Evolutionary conservation across 2,113 vertebrate genomes (phyloP), one percentile per base, ranked within the genome.

Genomic region (Clinocottus analis): DNA sequence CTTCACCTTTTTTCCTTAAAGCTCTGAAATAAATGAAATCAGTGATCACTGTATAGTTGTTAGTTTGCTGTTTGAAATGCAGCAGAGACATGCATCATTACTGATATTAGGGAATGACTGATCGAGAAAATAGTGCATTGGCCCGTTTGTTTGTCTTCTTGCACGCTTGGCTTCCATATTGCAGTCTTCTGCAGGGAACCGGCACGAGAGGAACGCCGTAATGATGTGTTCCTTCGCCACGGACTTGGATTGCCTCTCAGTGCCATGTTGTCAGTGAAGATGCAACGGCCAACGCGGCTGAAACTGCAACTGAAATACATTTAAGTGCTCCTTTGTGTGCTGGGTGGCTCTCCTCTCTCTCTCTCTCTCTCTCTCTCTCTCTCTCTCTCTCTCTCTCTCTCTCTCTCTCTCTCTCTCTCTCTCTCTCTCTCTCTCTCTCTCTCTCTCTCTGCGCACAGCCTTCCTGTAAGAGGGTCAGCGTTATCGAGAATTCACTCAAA

Each of bases 161-260:
- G 45, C 47, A 43, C 45, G 51, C 41, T 47, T 39, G 41, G 31
- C 45, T 79, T 39, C 35, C 43, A 55, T 21, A 75, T n/a, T 60
- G 69, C 62, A 73, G 7, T 17, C 35, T 6, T 29, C 8, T 74
- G 27, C 47, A 35, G 64, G 45, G 17, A 59, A 66, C 21, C 37
- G 17, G 58, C 41, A 69, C 23, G 7, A 35, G 59, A 86, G 76
- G 77, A 91, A 85, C 77, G 64, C 62, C 49, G 58, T 78, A 80
- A 88, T 82, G 55, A 85, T 60, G 62, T 37, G 82, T 88, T 85
- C 80, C 70, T 84, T 27, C 74, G 67, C 67, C 70, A 17, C 73
- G 53, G 83, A 16, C 59, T 59, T 83, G 81, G 67, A 68, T 45
- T 80, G 68, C 75, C 73, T 65, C 23, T 62, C 33, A 0, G 71